Evolutionary conservation across 2,888 invertebrate species (phyloP).

Genomic region (Chirona hameri): DNA sequence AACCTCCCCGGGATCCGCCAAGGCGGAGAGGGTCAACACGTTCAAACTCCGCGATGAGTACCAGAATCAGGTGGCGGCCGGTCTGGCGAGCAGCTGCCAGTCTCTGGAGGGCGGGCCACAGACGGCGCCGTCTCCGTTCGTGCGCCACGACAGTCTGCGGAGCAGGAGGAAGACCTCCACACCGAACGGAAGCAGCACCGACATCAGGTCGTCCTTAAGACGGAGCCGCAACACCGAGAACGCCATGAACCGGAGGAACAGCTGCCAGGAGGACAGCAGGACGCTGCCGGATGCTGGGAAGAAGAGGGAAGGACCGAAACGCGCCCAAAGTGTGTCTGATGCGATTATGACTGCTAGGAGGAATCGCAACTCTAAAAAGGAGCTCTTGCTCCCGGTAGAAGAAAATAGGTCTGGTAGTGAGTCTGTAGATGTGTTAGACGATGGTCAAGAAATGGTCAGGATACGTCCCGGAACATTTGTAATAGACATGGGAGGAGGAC

Average conservation of each 20-base stretch:
- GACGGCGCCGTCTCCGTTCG: background rate
- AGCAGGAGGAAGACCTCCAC: background rate
- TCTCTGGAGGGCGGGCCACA: background rate
- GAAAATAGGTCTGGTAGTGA: background rate
- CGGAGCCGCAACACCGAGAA: background rate
- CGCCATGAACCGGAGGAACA: background rate
- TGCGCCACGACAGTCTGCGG: background rate
- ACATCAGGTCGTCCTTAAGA: background rate
- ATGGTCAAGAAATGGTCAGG: too few species aligned
- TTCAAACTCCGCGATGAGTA: background rate
- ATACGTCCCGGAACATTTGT: too few species aligned
- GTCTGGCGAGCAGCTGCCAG: background rate
- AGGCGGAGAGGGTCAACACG: background rate
- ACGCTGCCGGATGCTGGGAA: background rate
- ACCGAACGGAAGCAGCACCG: background rate
- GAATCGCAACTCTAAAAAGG: background rate
- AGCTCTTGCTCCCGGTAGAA: background rate
- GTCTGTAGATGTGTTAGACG: background rate
- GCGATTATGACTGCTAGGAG: background rate
- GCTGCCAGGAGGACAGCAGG: background rate
- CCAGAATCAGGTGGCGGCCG: conserved; percentile 4
- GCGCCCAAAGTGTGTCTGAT: background rate
- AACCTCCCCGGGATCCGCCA: background rate
- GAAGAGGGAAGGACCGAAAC: background rate
- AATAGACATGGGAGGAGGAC: too few species aligned